phyloP scores from a whole-genome alignment of 1,140 invertebrate genomes.

The Pygmarrhopalites habei region DNA sequence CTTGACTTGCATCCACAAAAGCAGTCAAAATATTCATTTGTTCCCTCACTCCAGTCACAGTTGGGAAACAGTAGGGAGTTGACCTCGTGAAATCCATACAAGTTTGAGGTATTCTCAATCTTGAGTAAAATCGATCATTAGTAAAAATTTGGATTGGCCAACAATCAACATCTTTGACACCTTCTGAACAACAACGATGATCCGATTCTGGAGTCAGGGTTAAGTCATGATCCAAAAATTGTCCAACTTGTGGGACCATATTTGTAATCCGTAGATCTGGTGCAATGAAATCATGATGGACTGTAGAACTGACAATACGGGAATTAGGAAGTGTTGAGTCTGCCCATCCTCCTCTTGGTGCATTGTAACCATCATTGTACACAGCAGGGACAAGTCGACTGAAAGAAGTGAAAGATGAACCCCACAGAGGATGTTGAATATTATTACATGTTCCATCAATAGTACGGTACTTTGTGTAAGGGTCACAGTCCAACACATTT shows the following conservation, averaged over 20 bases:
- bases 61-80: slow-evolving; percentile 33
- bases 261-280: slow-evolving; percentile 48
- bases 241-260: slow-evolving; percentile 35
- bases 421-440: slow-evolving; percentile 31
- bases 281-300: slow-evolving; percentile 86
- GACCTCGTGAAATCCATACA: slow-evolving; percentile 38
- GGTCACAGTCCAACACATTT: slow-evolving; percentile 20
- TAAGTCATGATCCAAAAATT: slow-evolving; percentile 38
- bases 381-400: slow-evolving; percentile 30
- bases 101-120: slow-evolving; percentile 21
- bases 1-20: slow-evolving; percentile 70
- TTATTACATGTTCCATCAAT: slow-evolving; percentile 37
- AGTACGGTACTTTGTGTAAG: slow-evolving; percentile 21
- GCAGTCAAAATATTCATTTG: slow-evolving; percentile 76
- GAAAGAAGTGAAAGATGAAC: slow-evolving; percentile 26
- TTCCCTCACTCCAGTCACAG: slow-evolving; percentile 45
- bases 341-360: slow-evolving; percentile 51
- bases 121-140: slow-evolving; percentile 81
- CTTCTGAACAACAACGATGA: slow-evolving; percentile 22
- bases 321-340: slow-evolving; percentile 66
- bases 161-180: slow-evolving; percentile 27
- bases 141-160: slow-evolving; percentile 65
- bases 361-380: slow-evolving; percentile 34
- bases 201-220: slow-evolving; percentile 31
- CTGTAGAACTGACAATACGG: slow-evolving; percentile 73